Base-by-base conservation (phyloP, 2,797 vertebrate genomes). In the Gastrophryne carolinensis region DNA sequence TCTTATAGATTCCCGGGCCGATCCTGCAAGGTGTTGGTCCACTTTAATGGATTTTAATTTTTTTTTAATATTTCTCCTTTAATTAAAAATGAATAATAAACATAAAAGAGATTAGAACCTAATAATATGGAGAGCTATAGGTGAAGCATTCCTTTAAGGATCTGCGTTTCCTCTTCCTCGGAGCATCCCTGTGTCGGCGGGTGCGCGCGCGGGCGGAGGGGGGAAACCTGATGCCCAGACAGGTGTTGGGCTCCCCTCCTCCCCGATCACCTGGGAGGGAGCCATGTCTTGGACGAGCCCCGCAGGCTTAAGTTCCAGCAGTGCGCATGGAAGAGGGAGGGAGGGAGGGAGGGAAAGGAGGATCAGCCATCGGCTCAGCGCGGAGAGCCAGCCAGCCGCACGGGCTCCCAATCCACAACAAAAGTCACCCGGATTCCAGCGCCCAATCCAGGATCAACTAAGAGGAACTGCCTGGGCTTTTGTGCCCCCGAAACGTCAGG, bases 171-270 rank as follows among this genome's bases (percentile, higher is more conserved):
- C 54, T n/a, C 57, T 66, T 34, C 54, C 65, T 23, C 61, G 34
- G 47, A 29, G 32, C 52, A 61, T 53, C 32, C 39, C 32, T 30
- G 30, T n/a, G n/a, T n/a, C n/a, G n/a, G n/a, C n/a, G n/a, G n/a
- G n/a, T n/a, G n/a, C n/a, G n/a, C n/a, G n/a, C n/a, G 3, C 7
- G 39, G 15, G 29, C 23, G 35, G 64, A 26, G 27, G 30, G n/a
- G n/a, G 26, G 75, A 76, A 82, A 82, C 79, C 69, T 23, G 39
- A 79, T 39, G 73, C 79, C 39, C 30, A 65, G 67, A 77, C 30
- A 13, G 49, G 73, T 69, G 66, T 53, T 57, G 61, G 52, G 73
- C 68, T 53, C 54, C 23, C n/a, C 67, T 4, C 41, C 50, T 66
- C 27, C 12, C 67, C 2, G 68, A 52, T 71, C 64, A 29, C 70